phyloP scores from a whole-genome alignment of 2,113 vertebrate species.

The Crotalus helleri region DNA sequence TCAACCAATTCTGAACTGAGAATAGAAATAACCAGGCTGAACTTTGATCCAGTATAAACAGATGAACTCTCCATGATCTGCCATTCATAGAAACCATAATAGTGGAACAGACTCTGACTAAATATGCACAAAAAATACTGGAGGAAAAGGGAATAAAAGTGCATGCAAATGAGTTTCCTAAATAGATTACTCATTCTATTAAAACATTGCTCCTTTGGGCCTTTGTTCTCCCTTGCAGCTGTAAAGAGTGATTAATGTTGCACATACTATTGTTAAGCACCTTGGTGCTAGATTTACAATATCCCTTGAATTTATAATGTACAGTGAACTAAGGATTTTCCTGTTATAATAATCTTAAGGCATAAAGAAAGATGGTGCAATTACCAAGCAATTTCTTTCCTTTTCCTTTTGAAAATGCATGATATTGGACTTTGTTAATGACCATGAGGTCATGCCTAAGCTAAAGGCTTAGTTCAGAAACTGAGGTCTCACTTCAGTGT shows the following conservation, averaged over 20 bases:
- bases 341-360: constrained; percentile 11
- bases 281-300: constrained; percentile 3
- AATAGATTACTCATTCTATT: constrained; percentile 29
- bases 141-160: constrained; percentile 18
- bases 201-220: constrained; percentile 26
- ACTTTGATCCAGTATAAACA: neutral
- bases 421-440: neutral
- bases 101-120: neutral
- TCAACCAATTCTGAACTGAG: neutral
- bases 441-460: neutral
- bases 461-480: neutral
- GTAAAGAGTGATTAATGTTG: constrained; percentile 29
- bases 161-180: constrained; percentile 27
- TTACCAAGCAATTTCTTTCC: neutral
- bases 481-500: neutral
- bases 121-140: constrained; percentile 2
- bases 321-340: neutral
- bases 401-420: neutral
- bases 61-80: neutral
- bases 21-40: neutral
- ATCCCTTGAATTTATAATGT: constrained; percentile 33
- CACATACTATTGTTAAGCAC: constrained; percentile 22
- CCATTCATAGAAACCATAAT: neutral
- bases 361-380: neutral
- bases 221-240: constrained; percentile 22